Conservation (phyloP, 2,113 vertebrate species). For the Sterna hirundo region DNA sequence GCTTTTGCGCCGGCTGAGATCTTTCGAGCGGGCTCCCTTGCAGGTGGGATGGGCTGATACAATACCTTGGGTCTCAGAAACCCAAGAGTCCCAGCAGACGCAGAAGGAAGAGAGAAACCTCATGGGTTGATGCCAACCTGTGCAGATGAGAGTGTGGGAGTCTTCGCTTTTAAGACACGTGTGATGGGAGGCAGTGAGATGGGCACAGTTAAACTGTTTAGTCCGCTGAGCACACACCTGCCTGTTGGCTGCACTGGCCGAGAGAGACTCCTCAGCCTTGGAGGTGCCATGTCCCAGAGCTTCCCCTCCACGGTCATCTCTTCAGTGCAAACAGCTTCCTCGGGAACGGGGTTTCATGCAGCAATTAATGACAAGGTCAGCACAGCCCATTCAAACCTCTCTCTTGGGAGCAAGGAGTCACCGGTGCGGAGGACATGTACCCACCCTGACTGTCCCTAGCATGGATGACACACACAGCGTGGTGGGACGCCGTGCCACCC, state of each 20-base stretch:
- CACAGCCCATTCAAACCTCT: background rate
- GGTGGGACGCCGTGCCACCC: background rate
- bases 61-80: background rate
- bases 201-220: background rate
- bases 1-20: too few species aligned
- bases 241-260: background rate
- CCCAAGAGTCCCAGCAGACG: background rate
- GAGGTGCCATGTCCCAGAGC: background rate
- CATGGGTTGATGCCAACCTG: background rate
- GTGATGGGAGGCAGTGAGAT: background rate
- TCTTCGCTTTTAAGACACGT: background rate
- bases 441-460: background rate
- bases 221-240: background rate
- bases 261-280: background rate
- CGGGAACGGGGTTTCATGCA: rapidly evolving
- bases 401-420: background rate
- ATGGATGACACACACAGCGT: rapidly evolving
- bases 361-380: background rate
- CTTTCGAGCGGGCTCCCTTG: background rate
- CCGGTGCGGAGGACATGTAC: rapidly evolving
- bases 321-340: background rate
- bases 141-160: background rate
- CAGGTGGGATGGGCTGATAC: background rate
- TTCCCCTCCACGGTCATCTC: background rate
- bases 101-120: background rate